These are phyloP conservation scores for Eulimnadia texana DNA, from an alignment of 1,140 invertebrate genomes.

Conservation along the genomic window DNA sequence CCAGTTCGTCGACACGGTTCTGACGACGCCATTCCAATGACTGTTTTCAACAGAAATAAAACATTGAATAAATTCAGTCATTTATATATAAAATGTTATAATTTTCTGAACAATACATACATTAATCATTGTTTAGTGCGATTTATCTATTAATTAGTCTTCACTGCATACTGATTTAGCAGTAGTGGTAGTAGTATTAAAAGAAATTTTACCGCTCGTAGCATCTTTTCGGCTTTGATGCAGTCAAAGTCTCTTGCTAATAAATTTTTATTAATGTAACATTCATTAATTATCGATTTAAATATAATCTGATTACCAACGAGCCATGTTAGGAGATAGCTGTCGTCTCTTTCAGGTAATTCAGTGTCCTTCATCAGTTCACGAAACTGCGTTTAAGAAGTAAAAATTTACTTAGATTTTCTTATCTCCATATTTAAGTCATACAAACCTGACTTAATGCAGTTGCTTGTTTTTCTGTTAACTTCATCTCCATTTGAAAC, in stretches of 20 bases:
- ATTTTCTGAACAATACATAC: too few species aligned
- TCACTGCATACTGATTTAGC: too few species aligned
- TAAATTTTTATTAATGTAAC: not conserved
- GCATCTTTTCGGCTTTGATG: not conserved
- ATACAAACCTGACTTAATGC: too few species aligned
- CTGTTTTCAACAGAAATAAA: too few species aligned
- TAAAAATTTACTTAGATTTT: not conserved
- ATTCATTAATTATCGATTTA: not conserved
- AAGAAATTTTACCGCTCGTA: not conserved
- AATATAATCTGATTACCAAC: not conserved
- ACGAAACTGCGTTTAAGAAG: not conserved
- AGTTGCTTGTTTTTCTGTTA: too few species aligned
- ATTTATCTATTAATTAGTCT: too few species aligned
- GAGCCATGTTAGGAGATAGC: conserved; percentile 9
- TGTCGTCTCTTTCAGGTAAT: not conserved
- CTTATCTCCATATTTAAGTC: too few species aligned
- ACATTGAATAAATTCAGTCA: too few species aligned
- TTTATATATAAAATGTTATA: too few species aligned
- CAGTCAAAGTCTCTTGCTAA: not conserved
- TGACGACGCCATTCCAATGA: not conserved
- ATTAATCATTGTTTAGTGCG: too few species aligned
- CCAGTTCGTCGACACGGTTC: conserved; percentile 44
- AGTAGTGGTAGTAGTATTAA: too few species aligned
- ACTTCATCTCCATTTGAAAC: too few species aligned
- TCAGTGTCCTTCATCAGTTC: not conserved